Evolutionary conservation across 2,113 vertebrate species (phyloP).

Genomic region (Saimiri boliviensis): DNA sequence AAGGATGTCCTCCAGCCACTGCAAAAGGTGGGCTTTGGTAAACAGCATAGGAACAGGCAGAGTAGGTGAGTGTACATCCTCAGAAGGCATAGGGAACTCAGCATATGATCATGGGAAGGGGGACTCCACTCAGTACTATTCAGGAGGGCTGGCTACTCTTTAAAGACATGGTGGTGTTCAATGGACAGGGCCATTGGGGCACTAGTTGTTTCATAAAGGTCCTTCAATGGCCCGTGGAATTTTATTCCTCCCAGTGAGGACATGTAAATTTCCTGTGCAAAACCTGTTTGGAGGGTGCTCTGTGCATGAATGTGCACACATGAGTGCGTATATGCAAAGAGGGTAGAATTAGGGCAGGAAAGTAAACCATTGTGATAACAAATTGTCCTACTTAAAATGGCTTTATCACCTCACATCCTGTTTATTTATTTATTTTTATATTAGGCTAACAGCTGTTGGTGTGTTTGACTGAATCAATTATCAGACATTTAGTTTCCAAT

Average conservation of each 20-base stretch:
- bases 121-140: background rate
- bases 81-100: too few relatives aligned
- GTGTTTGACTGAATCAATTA: background rate
- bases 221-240: background rate
- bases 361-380: background rate
- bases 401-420: background rate
- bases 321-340: background rate
- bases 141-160: background rate
- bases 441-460: background rate
- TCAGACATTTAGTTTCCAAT: background rate
- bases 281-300: background rate
- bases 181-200: too few relatives aligned
- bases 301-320: background rate
- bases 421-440: background rate
- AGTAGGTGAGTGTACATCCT: background rate
- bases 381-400: background rate
- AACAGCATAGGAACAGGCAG: background rate
- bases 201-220: background rate
- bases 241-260: background rate
- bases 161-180: background rate
- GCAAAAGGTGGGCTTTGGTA: background rate
- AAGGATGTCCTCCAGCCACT: background rate
- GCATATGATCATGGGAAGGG: background rate
- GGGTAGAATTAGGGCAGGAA: background rate
- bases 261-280: too few relatives aligned